Conservation (phyloP, 2,797 vertebrate species). For the Poecilia wingei region DNA sequence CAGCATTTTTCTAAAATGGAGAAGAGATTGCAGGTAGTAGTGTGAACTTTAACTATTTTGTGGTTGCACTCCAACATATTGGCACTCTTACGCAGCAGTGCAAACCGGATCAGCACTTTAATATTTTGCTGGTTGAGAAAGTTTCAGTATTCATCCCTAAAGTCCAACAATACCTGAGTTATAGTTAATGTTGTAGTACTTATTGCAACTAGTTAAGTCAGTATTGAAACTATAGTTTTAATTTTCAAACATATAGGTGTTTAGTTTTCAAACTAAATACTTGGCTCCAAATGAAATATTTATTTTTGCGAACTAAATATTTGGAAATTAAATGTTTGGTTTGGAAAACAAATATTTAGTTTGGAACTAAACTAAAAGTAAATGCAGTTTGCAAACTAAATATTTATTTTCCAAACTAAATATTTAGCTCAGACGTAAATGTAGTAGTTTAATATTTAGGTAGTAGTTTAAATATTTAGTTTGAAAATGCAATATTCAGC, state of each 20-base stretch:
- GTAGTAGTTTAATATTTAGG: no score
- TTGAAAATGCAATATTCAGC: no score
- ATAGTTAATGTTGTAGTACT: background rate
- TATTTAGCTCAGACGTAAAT: no score
- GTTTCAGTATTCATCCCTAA: background rate
- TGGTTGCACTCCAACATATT: background rate
- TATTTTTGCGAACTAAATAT: no score
- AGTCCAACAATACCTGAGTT: background rate
- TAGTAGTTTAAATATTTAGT: no score
- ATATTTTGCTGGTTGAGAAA: background rate
- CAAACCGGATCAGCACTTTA: background rate
- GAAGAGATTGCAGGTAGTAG: background rate
- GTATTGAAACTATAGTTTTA: background rate
- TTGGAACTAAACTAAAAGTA: no score
- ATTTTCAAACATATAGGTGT: background rate
- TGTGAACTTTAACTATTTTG: background rate
- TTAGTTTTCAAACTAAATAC: no score
- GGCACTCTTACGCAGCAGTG: background rate
- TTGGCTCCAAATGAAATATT: no score
- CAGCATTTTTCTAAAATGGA: background rate
- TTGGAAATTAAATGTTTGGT: no score
- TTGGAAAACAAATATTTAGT: no score
- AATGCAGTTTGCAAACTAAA: no score
- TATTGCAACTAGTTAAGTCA: background rate
- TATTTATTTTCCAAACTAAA: no score